Evolutionary conservation across 2,888 invertebrate genomes (phyloP).

Genomic region (Vanessa cardui): DNA sequence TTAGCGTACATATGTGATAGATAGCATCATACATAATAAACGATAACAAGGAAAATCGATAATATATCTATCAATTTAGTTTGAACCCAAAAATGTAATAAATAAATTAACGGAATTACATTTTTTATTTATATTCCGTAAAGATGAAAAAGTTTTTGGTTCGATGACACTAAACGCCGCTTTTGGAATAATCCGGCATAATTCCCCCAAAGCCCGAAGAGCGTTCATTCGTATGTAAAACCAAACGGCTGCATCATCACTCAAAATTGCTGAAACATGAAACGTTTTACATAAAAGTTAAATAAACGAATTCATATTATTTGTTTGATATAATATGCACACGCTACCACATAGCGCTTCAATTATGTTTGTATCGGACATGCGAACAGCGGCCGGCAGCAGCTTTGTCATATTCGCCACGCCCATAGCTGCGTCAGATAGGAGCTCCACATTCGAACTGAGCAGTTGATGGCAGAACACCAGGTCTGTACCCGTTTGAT

Average conservation of each 20-base stretch:
- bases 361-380: conserved; percentile 75
- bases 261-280: conserved; percentile 57
- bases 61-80: no score
- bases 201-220: conserved; percentile 63
- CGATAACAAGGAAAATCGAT: no score
- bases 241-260: conserved; percentile 68
- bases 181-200: conserved; percentile 71
- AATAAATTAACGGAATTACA: conserved; percentile 50
- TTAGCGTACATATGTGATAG: no score
- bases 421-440: conserved; percentile 75
- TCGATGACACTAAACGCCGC: conserved; percentile 69
- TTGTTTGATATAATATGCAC: background rate
- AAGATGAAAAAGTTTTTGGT: conserved; percentile 63
- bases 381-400: conserved; percentile 67
- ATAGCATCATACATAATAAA: no score
- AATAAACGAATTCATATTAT: no score
- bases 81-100: background rate
- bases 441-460: conserved; percentile 64
- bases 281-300: background rate
- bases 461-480: conserved; percentile 74
- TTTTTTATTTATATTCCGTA: conserved; percentile 70
- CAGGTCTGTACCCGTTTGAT: conserved; percentile 68
- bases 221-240: conserved; percentile 70
- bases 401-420: conserved; percentile 76
- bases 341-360: conserved; percentile 66